Base-by-base conservation (phyloP, 2,113 vertebrate species). In the Hypomesus transpacificus region DNA sequence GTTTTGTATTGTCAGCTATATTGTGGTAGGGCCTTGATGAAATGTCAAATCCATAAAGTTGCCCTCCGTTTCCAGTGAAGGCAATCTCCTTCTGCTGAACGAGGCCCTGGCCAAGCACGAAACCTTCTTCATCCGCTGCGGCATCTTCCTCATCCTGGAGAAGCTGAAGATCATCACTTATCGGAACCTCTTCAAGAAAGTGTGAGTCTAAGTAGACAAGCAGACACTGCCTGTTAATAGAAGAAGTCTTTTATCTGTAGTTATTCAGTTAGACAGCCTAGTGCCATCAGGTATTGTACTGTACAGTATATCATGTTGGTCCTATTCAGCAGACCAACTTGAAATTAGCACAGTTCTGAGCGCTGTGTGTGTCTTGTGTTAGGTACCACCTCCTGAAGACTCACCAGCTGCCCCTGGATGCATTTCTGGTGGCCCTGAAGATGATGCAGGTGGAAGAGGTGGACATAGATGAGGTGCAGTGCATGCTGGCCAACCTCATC, bases 151-250 rank as follows among this genome's bases (percentile, higher is more conserved):
- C 70, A 99, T 99, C 85, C 93, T 99, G 4, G 97, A 99, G 84
- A 99, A 99, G 81, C 90, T 99, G 56, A 98, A 98, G 85, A 95
- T 98, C 80, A 99, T 98, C 91, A 98, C 96, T 0, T 98, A 95
- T 89, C 92, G 97, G 82, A 99, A 98, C 85, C 96, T 99, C 75
- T 98, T 97, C 79, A 98, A 99, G 88, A 98, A 96, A 96, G 96
- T 98, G 97, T 99, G 86, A 94, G 95, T 22, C n/a, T 1, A 16
- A 3, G 53, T 13, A 51, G 14, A 59, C 39, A 34, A 34, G 31
- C 4, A 34, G 7, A 34, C 31, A 7, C 31, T 34, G 7, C 4
- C 31, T 34, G 31, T 34, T 34, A 7, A 34, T 34, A 7, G 31
- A 34, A 34, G n/a, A 34, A 34, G 31, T 34, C 3, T 34, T 34